Conservation (phyloP, 2,888 invertebrate species). For the Yponomeuta sedellus region DNA sequence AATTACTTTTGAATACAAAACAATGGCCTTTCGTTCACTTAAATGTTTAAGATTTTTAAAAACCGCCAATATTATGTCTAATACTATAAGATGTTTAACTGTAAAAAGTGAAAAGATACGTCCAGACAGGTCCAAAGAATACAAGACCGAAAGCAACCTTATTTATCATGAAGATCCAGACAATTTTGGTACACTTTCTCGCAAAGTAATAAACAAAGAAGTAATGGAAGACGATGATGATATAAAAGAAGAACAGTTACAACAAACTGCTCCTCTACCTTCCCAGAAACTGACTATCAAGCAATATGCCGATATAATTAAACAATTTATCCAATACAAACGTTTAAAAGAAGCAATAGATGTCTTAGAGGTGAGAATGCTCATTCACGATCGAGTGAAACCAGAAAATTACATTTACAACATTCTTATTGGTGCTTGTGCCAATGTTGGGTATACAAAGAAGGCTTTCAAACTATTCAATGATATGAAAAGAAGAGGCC, state of each 20-base stretch:
- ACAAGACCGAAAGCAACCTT: conserved; percentile 49
- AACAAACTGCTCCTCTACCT: conserved; percentile 66
- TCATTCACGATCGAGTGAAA: conserved; percentile 84
- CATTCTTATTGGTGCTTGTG: conserved; percentile 89
- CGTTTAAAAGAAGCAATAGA: conserved; percentile 86
- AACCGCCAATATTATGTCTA: conserved; percentile 29
- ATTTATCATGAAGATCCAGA: conserved; percentile 71
- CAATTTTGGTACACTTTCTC: conserved; percentile 71
- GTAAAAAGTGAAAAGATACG: conserved; percentile 29
- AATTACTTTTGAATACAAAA: neutral
- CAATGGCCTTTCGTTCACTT: conserved; percentile 46
- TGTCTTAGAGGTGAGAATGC: conserved; percentile 85
- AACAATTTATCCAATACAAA: conserved; percentile 78
- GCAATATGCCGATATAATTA: conserved; percentile 84
- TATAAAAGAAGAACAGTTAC: conserved; percentile 75
- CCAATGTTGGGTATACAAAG: conserved; percentile 87
- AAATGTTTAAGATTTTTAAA: conserved; percentile 38
- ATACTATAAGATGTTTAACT: conserved; percentile 29
- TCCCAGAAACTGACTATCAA: conserved; percentile 74
- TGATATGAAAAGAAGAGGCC: conserved; percentile 85
- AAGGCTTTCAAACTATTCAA: conserved; percentile 90
- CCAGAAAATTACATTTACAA: conserved; percentile 89
- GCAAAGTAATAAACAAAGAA: conserved; percentile 33
- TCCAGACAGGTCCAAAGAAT: conserved; percentile 34
- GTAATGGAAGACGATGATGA: conserved; percentile 73